A percentile compares a stretch with the other conserved stretches of the same genome.
These are phyloP conservation scores for Rhagoletis pomonella DNA, from an alignment of 1,140 invertebrate species.

Conservation along the genomic window DNA sequence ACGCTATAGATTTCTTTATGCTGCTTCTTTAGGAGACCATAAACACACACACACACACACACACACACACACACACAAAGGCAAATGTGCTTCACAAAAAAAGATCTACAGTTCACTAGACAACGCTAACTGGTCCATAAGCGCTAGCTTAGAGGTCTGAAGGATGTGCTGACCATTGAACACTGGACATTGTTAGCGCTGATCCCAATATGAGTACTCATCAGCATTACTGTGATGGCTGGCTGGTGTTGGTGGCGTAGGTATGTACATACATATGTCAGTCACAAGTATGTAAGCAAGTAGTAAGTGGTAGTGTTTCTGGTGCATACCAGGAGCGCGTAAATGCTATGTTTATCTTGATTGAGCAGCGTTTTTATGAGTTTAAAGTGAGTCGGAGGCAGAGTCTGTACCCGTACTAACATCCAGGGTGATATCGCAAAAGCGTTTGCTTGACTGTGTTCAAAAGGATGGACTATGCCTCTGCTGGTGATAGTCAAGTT, in stretches of 20 bases:
- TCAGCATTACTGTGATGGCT: not conserved
- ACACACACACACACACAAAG: not conserved
- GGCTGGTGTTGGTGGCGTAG: not conserved
- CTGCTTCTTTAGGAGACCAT: not conserved
- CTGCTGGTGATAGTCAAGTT: not conserved
- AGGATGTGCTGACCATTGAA: conserved; percentile 1
- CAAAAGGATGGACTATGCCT: not conserved
- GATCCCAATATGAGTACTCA: conserved; percentile 43
- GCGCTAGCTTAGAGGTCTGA: not conserved
- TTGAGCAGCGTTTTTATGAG: conserved; percentile 53
- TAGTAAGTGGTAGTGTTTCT: conserved; percentile 4
- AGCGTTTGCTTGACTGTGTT: not conserved
- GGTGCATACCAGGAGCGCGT: conserved; percentile 55
- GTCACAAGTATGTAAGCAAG: not conserved
- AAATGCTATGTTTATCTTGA: conserved; percentile 58
- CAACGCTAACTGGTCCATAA: conserved; percentile 24
- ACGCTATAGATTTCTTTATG: not conserved
- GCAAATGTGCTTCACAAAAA: not conserved
- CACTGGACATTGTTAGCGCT: not conserved
- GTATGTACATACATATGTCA: not conserved
- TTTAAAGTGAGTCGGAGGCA: conserved; percentile 20
- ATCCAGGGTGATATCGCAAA: not conserved
- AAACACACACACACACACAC: not conserved
- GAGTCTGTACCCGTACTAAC: not conserved
- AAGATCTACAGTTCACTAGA: not conserved